phyloP scores from a whole-genome alignment of 2,113 vertebrate genomes.

The Camelus bactrianus region DNA sequence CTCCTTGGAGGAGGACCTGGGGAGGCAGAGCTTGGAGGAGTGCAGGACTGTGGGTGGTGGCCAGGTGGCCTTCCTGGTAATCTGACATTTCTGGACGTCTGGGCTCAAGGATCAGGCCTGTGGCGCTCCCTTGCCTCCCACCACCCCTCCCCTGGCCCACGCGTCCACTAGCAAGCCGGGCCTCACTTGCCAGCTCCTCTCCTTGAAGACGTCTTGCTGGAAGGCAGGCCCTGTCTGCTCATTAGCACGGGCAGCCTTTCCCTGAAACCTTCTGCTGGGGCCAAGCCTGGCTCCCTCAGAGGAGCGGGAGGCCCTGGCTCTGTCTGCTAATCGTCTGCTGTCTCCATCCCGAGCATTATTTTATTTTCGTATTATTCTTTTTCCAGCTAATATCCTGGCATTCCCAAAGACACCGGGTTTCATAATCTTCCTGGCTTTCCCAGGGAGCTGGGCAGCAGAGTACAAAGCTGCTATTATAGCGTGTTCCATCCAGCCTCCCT shows the following conservation, averaged over 20 bases:
- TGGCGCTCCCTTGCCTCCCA: conserved; percentile 5
- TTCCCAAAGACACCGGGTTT: conserved; percentile 80
- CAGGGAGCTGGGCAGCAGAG: conserved; percentile 78
- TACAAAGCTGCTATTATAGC: conserved; percentile 84
- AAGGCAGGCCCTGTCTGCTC: conserved; percentile 78
- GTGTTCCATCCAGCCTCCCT: conserved; percentile 74
- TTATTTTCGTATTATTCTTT: conserved; percentile 81
- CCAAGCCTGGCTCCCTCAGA: conserved; percentile 81
- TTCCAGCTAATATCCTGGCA: conserved; percentile 84
- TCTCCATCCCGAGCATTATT: conserved; percentile 77
- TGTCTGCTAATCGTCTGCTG: conserved; percentile 78
- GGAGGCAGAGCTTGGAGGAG: conserved; percentile 4
- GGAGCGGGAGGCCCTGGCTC: conserved; percentile 81
- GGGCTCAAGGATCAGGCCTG: not conserved
- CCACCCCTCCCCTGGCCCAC: not conserved
- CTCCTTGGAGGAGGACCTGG: not conserved
- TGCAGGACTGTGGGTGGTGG: not conserved
- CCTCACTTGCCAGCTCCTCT: conserved; percentile 65
- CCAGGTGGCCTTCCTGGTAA: not conserved
- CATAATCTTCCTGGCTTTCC: conserved; percentile 84
- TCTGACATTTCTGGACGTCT: not conserved
- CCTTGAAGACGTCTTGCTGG: conserved; percentile 76
- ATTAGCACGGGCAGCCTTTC: conserved; percentile 77
- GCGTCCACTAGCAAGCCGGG: not conserved
- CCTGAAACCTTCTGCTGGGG: conserved; percentile 74